Conservation (phyloP, 2,113 vertebrate species). For the Chaetorhynchus papuensis region DNA sequence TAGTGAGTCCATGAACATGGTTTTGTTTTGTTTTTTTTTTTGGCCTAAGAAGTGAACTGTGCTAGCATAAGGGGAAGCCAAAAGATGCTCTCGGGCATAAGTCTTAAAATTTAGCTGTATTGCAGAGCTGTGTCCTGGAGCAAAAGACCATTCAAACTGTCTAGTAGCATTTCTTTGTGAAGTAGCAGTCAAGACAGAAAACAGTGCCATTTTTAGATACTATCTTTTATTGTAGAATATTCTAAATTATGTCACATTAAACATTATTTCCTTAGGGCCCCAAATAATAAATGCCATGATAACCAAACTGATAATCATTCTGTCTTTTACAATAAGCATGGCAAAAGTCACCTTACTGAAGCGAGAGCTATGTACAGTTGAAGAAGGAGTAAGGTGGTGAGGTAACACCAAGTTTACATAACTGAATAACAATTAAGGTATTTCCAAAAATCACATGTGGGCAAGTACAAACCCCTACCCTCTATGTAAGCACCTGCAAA, state of each 20-base stretch:
- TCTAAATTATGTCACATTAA: neutral
- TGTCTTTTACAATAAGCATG: neutral
- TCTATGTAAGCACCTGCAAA: neutral
- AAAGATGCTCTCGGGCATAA: neutral
- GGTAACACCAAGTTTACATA: neutral
- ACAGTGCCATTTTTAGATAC: neutral
- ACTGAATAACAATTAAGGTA: neutral
- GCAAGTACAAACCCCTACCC: neutral
- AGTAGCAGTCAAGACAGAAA: neutral
- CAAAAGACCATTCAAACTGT: neutral
- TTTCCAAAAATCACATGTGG: neutral
- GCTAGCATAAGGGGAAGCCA: neutral
- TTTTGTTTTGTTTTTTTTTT: neutral
- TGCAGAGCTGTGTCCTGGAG: neutral
- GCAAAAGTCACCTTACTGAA: neutral
- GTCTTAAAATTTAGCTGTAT: neutral
- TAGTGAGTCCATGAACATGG: neutral
- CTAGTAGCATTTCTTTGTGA: neutral
- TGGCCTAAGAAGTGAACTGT: neutral
- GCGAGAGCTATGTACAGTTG: neutral
- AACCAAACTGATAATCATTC: neutral
- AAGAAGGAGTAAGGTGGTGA: neutral
- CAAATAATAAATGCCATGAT: neutral
- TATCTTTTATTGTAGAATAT: neutral
- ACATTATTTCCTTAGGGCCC: neutral